Conservation (phyloP, 1,140 invertebrate genomes). For the Apis florea region DNA sequence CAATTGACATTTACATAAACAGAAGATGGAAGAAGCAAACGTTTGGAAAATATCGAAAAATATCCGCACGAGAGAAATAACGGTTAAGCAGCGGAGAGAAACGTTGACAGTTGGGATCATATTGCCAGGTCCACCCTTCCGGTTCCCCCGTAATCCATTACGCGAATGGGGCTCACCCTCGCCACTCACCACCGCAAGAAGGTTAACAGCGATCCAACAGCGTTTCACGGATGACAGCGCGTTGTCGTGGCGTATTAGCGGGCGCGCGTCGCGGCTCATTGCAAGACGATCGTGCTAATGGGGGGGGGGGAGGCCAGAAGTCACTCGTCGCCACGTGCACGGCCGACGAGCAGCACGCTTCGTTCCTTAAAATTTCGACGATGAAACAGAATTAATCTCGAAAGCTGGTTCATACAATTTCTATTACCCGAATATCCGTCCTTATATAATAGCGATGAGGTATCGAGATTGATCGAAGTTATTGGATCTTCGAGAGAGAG, state of each 20-base stretch:
- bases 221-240: conserved; percentile 66
- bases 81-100: conserved; percentile 33
- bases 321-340: conserved; percentile 63
- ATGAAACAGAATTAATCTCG: too few relatives aligned
- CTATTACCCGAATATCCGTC: too few relatives aligned
- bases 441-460: too few relatives aligned
- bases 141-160: conserved; percentile 56
- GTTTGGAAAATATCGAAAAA: conserved; percentile 8
- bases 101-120: conserved; percentile 58
- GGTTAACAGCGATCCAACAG: conserved; percentile 63
- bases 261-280: conserved; percentile 39
- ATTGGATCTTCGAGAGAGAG: too few relatives aligned
- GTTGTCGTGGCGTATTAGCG: conserved; percentile 30
- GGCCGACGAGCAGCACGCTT: conserved; percentile 47
- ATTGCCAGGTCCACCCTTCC: conserved; percentile 65
- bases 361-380: too few relatives aligned
- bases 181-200: conserved; percentile 62
- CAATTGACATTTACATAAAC: too few relatives aligned
- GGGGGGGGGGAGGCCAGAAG: conserved; percentile 57
- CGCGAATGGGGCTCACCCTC: conserved; percentile 57
- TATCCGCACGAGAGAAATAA: not conserved
- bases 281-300: conserved; percentile 60
- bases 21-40: not conserved
- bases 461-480: too few relatives aligned
- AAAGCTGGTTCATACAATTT: too few relatives aligned